Percentiles rank a stretch among this genome's conserved stretches.
These are phyloP conservation scores for Grus americana DNA, from an alignment of 2,113 vertebrate genomes.

Conservation along the genomic window DNA sequence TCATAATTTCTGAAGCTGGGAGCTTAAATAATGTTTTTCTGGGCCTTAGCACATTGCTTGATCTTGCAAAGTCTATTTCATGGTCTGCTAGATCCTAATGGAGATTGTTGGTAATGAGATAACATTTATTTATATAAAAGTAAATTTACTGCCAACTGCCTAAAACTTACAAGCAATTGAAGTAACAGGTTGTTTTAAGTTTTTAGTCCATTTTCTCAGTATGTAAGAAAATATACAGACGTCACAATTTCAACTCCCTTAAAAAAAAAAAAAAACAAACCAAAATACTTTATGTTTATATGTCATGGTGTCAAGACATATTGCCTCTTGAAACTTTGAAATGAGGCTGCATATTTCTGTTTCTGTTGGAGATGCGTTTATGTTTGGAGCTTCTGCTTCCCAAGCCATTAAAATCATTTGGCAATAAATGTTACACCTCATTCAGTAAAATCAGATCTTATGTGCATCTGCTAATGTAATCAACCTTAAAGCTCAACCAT, in stretches of 20 bases:
- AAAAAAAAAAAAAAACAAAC: neutral
- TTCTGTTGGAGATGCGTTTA: neutral
- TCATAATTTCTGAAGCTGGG: constrained; percentile 71
- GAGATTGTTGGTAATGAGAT: constrained; percentile 78
- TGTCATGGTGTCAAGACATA: neutral
- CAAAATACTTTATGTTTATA: neutral
- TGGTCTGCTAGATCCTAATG: constrained; percentile 79
- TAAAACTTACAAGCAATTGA: constrained; percentile 61
- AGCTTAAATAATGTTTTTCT: constrained; percentile 74
- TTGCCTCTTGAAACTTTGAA: neutral
- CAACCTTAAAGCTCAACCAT: neutral
- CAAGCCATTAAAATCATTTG: constrained; percentile 22
- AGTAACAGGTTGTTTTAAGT: constrained; percentile 30
- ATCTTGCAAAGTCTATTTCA: constrained; percentile 83
- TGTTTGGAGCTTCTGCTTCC: constrained; percentile 16
- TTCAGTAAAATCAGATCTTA: constrained; percentile 37
- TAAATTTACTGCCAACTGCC: constrained; percentile 69
- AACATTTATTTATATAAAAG: constrained; percentile 81
- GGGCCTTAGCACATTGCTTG: constrained; percentile 70
- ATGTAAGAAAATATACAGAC: constrained; percentile 7
- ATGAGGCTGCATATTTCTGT: neutral
- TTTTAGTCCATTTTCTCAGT: constrained; percentile 12
- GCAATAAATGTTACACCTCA: constrained; percentile 27
- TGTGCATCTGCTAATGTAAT: neutral
- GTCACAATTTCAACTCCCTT: neutral